Base-by-base conservation (phyloP, 2,113 vertebrate species). In the Mellivora capensis region DNA sequence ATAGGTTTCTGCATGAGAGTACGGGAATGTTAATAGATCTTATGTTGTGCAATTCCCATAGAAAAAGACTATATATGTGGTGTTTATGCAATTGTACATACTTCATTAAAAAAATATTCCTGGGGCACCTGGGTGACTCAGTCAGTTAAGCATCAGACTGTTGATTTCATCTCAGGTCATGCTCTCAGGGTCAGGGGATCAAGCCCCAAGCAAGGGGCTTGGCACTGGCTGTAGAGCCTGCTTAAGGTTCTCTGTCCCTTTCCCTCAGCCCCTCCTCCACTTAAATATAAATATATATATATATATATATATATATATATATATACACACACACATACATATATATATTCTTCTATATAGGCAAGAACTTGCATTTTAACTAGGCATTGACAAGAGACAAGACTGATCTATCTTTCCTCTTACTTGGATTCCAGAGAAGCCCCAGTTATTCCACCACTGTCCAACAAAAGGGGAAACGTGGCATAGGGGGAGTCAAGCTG, bases 311-410 rank as follows among this genome's bases (percentile, higher is more conserved):
- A 62, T 29, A 62, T 6, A 61, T 27, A 10, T 61, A 29, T 29
- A 62, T 29, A 64, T 31, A 64, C 21, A 59, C 6, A 23, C 20
- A 57, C 7, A 59, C 21, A 59, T 59, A 59, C 25, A 23, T 61
- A 57, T 64, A 31, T 7, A 31, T 4, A 61, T 0, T 27, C 18
- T 52, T 54, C 52, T 54, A 54, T 15, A 52, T 42, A 61, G 21
- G 34, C 21, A 10, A 83, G 74, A 96, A 94, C 17, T 54, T 97
- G 54, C 44, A 93, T 86, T 95, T 77, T 91, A 86, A 79, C 37
- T 39, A 89, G 52, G 20, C 12, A 89, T 93, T 34, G 62, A 0
- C 93, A 23, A 86, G 37, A 61, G 59, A 27, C 25, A 61, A 61
- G 59, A 27, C 25, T 61, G 59, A 61, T 27, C 27, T 61, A 61